These are phyloP conservation scores for Mus pahari DNA, from an alignment of 2,113 vertebrate genomes.

Conservation along the genomic window DNA sequence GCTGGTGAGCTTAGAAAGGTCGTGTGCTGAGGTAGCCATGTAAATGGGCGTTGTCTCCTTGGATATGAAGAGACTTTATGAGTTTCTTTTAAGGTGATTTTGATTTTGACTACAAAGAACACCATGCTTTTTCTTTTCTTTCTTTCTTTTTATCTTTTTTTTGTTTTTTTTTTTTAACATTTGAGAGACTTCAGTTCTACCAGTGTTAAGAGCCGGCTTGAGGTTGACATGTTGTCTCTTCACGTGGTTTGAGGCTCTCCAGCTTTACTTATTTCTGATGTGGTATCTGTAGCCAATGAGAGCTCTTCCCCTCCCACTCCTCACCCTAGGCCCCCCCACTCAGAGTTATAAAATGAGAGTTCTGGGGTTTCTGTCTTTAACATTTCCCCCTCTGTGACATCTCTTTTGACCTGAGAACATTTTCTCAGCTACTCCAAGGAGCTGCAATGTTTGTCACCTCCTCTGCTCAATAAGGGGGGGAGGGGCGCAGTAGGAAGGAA, in stretches of 20 bases:
- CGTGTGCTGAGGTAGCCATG: background rate
- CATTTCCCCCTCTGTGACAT: conserved; percentile 63
- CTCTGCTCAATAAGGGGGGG: background rate
- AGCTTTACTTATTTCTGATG: conserved; percentile 73
- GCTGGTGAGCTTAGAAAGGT: background rate
- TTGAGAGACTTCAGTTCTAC: conserved; percentile 18
- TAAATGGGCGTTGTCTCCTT: background rate
- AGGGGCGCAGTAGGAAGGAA: background rate
- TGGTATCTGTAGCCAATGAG: conserved; percentile 73
- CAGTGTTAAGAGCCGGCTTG: conserved; percentile 9
- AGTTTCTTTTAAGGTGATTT: conserved; percentile 63
- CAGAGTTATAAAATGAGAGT: conserved; percentile 48
- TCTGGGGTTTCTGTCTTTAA: conserved; percentile 74
- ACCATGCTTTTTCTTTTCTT: conserved; percentile 54
- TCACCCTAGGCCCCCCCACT: background rate
- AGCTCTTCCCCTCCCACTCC: background rate
- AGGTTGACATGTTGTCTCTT: conserved; percentile 63
- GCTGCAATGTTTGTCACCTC: background rate
- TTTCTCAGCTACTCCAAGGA: background rate
- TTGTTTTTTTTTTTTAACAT: background rate
- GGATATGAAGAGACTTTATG: background rate
- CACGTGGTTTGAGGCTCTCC: conserved; percentile 72
- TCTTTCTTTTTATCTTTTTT: too few species aligned
- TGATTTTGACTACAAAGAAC: conserved; percentile 47
- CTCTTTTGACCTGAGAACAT: background rate